Conservation (phyloP, 2,888 invertebrate species). For the Caenorhabditis plicata region DNA sequence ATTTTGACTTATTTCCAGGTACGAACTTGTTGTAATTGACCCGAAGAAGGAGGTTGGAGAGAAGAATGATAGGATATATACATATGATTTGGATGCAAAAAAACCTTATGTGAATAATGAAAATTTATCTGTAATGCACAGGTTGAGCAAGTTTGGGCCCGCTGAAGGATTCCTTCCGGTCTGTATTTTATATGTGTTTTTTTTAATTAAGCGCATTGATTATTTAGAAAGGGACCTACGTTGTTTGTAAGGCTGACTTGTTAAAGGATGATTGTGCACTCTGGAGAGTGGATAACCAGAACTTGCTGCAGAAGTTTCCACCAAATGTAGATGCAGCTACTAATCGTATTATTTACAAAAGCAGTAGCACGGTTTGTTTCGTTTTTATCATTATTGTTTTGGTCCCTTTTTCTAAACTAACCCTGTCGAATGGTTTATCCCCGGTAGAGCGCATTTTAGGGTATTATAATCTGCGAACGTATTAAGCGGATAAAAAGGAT, state of each 20-base stretch:
- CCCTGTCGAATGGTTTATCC: background rate
- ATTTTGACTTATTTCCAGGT: no score
- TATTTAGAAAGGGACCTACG: conserved; percentile 60
- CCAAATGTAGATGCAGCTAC: conserved; percentile 31
- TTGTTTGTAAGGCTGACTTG: conserved; percentile 59
- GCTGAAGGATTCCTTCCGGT: conserved; percentile 46
- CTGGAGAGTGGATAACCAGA: conserved; percentile 65
- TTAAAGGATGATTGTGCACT: conserved; percentile 57
- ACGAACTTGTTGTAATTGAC: no score
- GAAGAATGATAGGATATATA: no score
- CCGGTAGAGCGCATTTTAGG: no score
- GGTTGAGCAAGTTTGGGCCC: conserved; percentile 39
- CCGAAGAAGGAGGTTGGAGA: no score
- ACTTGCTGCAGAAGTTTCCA: conserved; percentile 62
- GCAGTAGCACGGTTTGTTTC: conserved; percentile 46
- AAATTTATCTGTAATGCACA: conserved; percentile 16
- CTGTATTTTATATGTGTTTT: background rate
- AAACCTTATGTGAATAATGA: no score
- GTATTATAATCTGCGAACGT: no score
- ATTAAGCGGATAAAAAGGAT: no score
- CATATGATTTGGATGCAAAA: no score
- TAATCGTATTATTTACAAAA: conserved; percentile 39
- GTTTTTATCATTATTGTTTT: background rate
- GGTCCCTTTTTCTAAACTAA: no score
- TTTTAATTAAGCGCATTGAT: background rate